Evolutionary conservation across 1,140 invertebrate species (phyloP).

Genomic region (Epicauta chinensis): DNA sequence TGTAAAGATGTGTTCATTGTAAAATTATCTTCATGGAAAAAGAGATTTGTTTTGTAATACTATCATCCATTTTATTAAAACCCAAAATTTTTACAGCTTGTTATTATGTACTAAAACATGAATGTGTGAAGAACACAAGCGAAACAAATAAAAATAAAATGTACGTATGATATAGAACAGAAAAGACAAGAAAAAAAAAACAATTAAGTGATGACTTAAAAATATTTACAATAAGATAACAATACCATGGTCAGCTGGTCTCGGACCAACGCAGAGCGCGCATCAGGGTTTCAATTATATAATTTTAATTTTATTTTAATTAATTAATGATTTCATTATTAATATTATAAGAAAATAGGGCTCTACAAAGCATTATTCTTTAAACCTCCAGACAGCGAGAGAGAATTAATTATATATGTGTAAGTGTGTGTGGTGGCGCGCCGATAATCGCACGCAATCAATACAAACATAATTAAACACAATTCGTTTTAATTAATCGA

Average conservation of each 20-base stretch:
- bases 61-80: slow-evolving; percentile 45
- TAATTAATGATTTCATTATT: background rate
- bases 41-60: slow-evolving; percentile 28
- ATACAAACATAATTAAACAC: too few relatives aligned
- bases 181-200: slow-evolving; percentile 15
- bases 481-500: background rate
- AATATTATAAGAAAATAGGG: slow-evolving; percentile 35
- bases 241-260: slow-evolving; percentile 42
- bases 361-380: slow-evolving; percentile 38
- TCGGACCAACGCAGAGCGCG: slow-evolving; percentile 38
- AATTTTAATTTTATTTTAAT: too few relatives aligned
- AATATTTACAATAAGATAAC: slow-evolving; percentile 45
- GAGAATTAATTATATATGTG: too few relatives aligned
- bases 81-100: slow-evolving; percentile 43
- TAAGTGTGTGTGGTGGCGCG: slow-evolving; percentile 19
- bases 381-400: too few relatives aligned
- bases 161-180: background rate
- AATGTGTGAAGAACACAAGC: slow-evolving; percentile 43
- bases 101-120: slow-evolving; percentile 41
- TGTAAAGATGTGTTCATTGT: slow-evolving; percentile 35
- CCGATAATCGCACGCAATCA: slow-evolving; percentile 17
- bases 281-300: slow-evolving; percentile 17
- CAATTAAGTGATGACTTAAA: slow-evolving; percentile 44
- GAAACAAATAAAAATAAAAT: slow-evolving; percentile 5
- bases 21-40: too few relatives aligned